Percentiles rank a stretch among this genome's conserved stretches.
Conservation (phyloP, 2,888 invertebrate species). For the Eilema sororculum region DNA sequence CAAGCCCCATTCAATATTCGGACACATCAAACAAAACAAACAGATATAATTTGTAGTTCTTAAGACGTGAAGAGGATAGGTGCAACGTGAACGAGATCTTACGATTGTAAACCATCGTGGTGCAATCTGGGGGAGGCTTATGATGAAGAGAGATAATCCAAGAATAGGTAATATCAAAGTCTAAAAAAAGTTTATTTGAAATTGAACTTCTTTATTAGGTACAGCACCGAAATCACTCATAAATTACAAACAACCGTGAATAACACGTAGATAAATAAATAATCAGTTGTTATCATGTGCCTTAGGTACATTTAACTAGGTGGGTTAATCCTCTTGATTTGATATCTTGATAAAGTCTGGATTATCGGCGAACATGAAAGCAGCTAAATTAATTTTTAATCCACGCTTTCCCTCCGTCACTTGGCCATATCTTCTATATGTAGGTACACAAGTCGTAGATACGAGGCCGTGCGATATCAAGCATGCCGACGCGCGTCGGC, state of each 20-base stretch:
- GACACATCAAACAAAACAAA: constrained; percentile 59
- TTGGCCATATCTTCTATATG: constrained; percentile 72
- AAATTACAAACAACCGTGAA: constrained; percentile 49
- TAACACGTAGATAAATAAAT: constrained; percentile 67
- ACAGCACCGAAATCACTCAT: constrained; percentile 27
- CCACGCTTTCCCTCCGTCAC: constrained; percentile 77
- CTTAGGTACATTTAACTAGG: constrained; percentile 79
- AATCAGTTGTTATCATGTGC: constrained; percentile 80
- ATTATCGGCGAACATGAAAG: constrained; percentile 86
- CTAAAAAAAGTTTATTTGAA: constrained; percentile 6
- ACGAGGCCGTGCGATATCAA: constrained; percentile 58
- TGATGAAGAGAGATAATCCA: background rate
- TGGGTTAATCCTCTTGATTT: constrained; percentile 82
- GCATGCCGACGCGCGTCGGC: constrained; percentile 43
- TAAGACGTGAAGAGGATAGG: background rate
- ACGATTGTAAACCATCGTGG: background rate
- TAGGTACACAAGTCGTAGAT: constrained; percentile 67
- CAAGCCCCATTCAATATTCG: constrained; percentile 68
- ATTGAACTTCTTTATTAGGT: constrained; percentile 11
- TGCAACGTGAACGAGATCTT: background rate
- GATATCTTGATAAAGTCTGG: constrained; percentile 84
- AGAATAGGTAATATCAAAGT: background rate
- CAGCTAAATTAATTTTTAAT: constrained; percentile 85
- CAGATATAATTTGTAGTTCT: constrained; percentile 52
- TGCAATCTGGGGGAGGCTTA: background rate